Percentiles rank a stretch among this genome's conserved stretches.
These are phyloP conservation scores for Metridium senile DNA, from an alignment of 92 coral and sea anemone species.

Conservation along the genomic window DNA sequence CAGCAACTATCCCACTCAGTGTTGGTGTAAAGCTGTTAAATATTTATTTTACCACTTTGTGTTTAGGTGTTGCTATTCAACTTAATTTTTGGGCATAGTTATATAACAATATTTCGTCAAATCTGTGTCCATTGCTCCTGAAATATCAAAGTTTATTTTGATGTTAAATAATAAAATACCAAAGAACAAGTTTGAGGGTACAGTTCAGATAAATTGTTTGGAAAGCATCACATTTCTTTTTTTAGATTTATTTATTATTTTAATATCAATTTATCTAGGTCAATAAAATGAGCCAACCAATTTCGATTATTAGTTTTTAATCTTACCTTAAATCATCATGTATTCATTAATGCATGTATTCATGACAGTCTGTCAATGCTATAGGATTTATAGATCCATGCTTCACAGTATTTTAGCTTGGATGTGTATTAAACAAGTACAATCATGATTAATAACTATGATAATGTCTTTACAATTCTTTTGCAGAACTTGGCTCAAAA, in stretches of 20 bases:
- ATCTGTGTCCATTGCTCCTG: no score
- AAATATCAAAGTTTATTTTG: no score
- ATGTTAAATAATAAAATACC: no score
- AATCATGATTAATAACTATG: slow-evolving; percentile 31
- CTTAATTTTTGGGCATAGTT: no score
- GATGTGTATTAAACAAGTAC: not conserved
- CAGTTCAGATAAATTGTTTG: no score
- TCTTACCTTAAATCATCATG: slow-evolving; percentile 16
- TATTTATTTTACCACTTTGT: no score
- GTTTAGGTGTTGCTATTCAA: no score
- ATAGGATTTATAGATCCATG: not conserved
- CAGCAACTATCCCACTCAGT: no score
- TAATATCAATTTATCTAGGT: not conserved
- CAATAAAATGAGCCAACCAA: slow-evolving; percentile 10
- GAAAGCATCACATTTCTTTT: not conserved
- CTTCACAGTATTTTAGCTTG: not conserved
- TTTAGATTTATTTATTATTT: not conserved
- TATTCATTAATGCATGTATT: not conserved
- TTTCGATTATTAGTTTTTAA: not conserved
- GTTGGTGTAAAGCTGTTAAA: no score
- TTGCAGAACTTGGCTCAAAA: slow-evolving; percentile 29
- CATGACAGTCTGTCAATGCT: not conserved
- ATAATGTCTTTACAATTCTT: slow-evolving; percentile 32
- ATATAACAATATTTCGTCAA: no score
- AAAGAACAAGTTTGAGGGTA: no score